Evolutionary conservation across 2,888 invertebrate species (phyloP).

Genomic region (Dusona sp.): DNA sequence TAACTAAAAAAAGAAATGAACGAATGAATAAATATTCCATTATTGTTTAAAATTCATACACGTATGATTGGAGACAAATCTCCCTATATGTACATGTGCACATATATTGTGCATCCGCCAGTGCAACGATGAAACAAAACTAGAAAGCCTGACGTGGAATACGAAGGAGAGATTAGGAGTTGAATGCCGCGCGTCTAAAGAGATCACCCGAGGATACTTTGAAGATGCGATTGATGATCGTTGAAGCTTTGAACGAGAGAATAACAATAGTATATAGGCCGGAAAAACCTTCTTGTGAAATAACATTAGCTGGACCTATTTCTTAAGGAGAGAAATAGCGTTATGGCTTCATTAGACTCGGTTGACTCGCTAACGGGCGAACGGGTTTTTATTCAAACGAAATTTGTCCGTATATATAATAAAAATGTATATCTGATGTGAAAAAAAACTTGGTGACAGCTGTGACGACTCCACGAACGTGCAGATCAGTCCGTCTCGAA

Average conservation of each 20-base stretch:
- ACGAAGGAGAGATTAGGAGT: constrained; percentile 76
- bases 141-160: constrained; percentile 78
- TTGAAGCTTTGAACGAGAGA: constrained; percentile 57
- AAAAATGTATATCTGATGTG: not conserved
- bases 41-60: not conserved
- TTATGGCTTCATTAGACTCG: constrained; percentile 65
- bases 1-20: not conserved
- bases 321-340: constrained; percentile 62
- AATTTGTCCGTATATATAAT: constrained; percentile 11
- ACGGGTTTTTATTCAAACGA: constrained; percentile 56
- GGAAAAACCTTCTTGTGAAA: constrained; percentile 28
- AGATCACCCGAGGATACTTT: constrained; percentile 54
- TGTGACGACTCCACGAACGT: constrained; percentile 52
- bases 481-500: constrained; percentile 55
- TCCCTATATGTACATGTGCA: not conserved
- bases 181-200: constrained; percentile 27
- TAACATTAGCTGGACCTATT: constrained; percentile 41
- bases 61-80: not conserved
- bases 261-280: constrained; percentile 2
- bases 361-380: constrained; percentile 43
- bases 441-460: constrained; percentile 44
- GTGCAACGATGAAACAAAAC: constrained; percentile 56
- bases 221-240: constrained; percentile 69
- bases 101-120: constrained; percentile 33
- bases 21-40: not conserved